A percentile compares a stretch with the other conserved stretches of the same genome.
These are phyloP conservation scores for Nerophis ophidion DNA, from an alignment of 2,113 vertebrate species.

Conservation along the genomic window DNA sequence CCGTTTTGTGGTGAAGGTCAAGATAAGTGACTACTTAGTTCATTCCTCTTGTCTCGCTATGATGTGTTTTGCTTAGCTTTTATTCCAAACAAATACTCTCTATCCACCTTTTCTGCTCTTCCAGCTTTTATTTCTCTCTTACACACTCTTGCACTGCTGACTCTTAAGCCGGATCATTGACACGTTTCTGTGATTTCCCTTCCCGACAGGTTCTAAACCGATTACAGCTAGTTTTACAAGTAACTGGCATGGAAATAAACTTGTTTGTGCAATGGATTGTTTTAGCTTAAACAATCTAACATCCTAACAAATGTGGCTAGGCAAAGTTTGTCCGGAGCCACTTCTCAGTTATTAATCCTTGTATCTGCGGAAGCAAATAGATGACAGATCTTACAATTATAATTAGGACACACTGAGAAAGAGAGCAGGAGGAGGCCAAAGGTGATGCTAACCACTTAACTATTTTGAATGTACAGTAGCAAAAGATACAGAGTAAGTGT, in stretches of 20 bases:
- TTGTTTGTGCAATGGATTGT: background rate
- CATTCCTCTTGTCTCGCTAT: constrained; percentile 1
- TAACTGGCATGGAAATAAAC: constrained; percentile 22
- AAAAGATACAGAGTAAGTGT: no score
- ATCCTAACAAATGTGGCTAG: no score
- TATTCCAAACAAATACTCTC: background rate
- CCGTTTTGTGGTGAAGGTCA: constrained; percentile 16
- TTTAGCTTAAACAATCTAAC: no score
- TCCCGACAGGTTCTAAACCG: constrained; percentile 32
- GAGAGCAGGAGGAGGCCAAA: no score
- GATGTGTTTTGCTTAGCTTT: background rate
- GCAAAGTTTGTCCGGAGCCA: no score
- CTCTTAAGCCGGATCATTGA: constrained; percentile 29
- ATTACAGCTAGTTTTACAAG: constrained; percentile 11
- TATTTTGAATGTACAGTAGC: no score
- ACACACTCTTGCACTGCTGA: constrained; percentile 13
- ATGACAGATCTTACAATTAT: no score
- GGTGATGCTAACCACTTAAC: no score
- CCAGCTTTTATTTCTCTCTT: background rate
- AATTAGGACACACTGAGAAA: no score
- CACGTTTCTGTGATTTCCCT: constrained; percentile 27
- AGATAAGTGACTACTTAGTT: constrained; percentile 28
- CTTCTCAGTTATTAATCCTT: no score
- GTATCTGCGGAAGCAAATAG: no score
- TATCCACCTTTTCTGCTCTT: background rate